Percentiles rank a stretch among this genome's conserved stretches.
Evolutionary conservation across 1,140 invertebrate genomes (phyloP).

Genomic region (Halotydeus destructor): DNA sequence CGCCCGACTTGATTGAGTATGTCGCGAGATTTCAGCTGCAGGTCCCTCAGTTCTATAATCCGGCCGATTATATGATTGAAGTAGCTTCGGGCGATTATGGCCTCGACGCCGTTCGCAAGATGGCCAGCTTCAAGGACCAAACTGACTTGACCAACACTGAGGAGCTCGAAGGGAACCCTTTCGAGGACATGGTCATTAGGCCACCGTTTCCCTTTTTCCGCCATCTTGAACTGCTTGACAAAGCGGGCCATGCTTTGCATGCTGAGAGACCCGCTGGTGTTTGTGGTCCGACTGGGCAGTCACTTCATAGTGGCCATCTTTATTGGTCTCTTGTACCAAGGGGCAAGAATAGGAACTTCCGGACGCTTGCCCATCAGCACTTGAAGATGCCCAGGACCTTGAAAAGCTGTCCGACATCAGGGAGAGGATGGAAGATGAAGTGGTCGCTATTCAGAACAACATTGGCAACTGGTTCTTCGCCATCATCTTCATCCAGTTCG

Average conservation of each 20-base stretch:
- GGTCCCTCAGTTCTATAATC: conserved; percentile 9
- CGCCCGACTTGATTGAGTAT: background rate
- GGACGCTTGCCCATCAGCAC: background rate
- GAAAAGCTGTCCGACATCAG: background rate
- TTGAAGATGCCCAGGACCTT: background rate
- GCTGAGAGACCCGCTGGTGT: background rate
- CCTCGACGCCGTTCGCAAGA: background rate
- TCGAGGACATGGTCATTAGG: too few relatives aligned
- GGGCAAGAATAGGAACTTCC: background rate
- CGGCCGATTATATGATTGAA: conserved; percentile 9
- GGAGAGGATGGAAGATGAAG: background rate
- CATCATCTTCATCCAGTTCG: conserved; percentile 68
- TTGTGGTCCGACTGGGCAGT: background rate
- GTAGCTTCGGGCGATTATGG: conserved; percentile 6
- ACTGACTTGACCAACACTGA: conserved; percentile 29
- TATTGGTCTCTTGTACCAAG: too few relatives aligned
- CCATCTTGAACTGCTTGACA: background rate
- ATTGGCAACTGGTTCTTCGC: conserved; percentile 83
- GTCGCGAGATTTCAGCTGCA: background rate
- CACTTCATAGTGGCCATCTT: background rate
- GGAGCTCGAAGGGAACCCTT: conserved; percentile 31
- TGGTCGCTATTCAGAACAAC: conserved; percentile 30
- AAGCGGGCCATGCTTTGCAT: background rate
- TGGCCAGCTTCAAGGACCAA: background rate
- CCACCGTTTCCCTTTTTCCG: too few relatives aligned